These are phyloP conservation scores for Sebastolobus alascanus DNA, from an alignment of 2,797 vertebrate genomes.

Conservation along the genomic window DNA sequence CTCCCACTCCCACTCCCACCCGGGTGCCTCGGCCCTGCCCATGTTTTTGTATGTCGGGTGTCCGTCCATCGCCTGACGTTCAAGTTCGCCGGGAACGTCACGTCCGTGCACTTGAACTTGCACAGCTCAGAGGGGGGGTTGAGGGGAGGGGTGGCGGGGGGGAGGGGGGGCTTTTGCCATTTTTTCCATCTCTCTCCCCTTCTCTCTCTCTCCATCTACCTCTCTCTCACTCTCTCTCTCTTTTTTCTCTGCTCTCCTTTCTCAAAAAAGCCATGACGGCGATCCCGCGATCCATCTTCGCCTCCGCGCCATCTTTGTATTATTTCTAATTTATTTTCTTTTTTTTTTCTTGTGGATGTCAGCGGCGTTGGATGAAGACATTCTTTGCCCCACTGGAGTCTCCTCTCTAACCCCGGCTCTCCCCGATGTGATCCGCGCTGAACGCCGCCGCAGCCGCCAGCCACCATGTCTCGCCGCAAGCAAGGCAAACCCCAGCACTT, in stretches of 20 bases:
- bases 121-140: constrained; percentile 89
- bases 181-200: constrained; percentile 92
- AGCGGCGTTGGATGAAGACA: constrained; percentile 98
- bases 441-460: constrained; percentile 89
- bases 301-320: constrained; percentile 98
- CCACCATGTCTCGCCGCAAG: constrained; percentile 99
- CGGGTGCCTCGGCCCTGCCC: constrained; percentile 93
- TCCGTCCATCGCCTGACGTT: constrained; percentile 99
- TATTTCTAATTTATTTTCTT: constrained; percentile 93
- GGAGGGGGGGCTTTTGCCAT: constrained; percentile 96
- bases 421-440: constrained; percentile 98
- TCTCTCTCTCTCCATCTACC: constrained; percentile 81
- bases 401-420: constrained; percentile 95
- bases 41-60: constrained; percentile 98
- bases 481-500: constrained; percentile 99
- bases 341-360: constrained; percentile 91
- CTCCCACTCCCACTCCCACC: constrained; percentile 96
- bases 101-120: constrained; percentile 99
- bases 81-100: constrained; percentile 99
- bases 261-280: constrained; percentile 96
- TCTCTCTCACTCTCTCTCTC: constrained; percentile 81
- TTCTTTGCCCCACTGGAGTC: constrained; percentile 93
- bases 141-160: constrained; percentile 90
- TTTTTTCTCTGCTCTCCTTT: constrained; percentile 82
- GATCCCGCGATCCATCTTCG: constrained; percentile 98